phyloP scores from a whole-genome alignment of 2,113 vertebrate species.

The Potamarius usumacintae region DNA sequence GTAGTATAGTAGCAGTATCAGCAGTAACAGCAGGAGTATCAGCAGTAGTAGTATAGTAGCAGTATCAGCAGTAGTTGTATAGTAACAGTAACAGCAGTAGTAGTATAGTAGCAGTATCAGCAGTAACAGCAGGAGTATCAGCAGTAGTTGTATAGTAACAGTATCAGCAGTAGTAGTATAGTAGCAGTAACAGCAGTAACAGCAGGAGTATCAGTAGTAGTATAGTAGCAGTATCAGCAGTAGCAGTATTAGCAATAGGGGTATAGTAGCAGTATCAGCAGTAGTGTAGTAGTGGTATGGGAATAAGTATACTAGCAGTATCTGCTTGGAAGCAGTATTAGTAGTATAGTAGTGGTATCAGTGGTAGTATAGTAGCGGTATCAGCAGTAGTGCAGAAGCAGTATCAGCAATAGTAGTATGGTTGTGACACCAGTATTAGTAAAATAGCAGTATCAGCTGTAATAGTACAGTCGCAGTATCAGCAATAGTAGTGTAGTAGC shows the following conservation, averaged over 20 bases:
- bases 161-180: neutral
- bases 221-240: neutral
- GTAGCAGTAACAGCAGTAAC: neutral
- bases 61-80: neutral
- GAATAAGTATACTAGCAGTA: neutral
- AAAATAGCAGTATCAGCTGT: neutral
- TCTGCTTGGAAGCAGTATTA: neutral
- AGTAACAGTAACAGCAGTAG: neutral
- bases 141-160: neutral
- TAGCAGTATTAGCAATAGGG: neutral
- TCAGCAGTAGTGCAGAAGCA: neutral
- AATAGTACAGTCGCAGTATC: neutral
- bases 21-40: neutral
- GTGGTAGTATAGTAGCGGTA: neutral
- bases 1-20: no score
- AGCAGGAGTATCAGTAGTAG: neutral
- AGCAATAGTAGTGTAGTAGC: neutral
- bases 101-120: neutral
- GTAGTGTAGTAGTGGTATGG: neutral
- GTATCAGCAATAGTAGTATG: neutral
- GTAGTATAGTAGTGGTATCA: neutral
- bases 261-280: neutral
- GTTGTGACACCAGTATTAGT: neutral
- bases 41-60: neutral
- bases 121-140: neutral